Evolutionary conservation across 2,113 vertebrate species (phyloP).

Genomic region (Cynocephalus volans): DNA sequence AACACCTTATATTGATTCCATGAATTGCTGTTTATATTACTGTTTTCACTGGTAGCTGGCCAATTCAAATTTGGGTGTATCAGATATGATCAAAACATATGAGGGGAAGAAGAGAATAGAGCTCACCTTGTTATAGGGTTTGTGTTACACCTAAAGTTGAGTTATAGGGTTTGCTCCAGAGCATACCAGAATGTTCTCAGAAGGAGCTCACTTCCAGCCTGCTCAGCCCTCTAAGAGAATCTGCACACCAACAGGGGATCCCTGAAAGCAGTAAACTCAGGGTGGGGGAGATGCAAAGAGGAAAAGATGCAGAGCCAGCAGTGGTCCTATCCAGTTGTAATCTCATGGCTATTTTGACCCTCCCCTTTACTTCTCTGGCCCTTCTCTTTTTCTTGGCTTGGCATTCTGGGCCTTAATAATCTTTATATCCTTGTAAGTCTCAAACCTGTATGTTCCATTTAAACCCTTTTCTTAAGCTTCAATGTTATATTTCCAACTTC

Average conservation of each 20-base stretch:
- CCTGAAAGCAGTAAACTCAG: constrained; percentile 2
- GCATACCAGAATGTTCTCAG: neutral
- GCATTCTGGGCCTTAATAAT: neutral
- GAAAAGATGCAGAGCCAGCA: neutral
- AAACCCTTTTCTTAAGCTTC: constrained; percentile 59
- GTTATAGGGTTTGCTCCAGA: constrained; percentile 34
- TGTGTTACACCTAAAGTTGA: neutral
- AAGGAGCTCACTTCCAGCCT: neutral
- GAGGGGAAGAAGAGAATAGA: neutral
- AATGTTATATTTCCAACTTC: constrained; percentile 44
- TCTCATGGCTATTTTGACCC: neutral
- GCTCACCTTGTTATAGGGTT: neutral
- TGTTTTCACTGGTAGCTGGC: neutral
- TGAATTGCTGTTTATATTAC: neutral
- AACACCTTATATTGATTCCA: neutral
- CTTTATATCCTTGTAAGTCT: constrained; percentile 9
- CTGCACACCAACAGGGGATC: neutral
- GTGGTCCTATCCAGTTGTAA: neutral
- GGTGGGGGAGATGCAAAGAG: neutral
- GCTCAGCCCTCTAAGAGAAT: neutral
- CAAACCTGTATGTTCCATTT: constrained; percentile 19
- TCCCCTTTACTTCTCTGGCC: neutral
- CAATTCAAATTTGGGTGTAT: neutral
- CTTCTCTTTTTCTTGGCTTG: neutral
- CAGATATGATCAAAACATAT: neutral